phyloP scores from a whole-genome alignment of 1,140 invertebrate species.

The Harlomillsia oculata region DNA sequence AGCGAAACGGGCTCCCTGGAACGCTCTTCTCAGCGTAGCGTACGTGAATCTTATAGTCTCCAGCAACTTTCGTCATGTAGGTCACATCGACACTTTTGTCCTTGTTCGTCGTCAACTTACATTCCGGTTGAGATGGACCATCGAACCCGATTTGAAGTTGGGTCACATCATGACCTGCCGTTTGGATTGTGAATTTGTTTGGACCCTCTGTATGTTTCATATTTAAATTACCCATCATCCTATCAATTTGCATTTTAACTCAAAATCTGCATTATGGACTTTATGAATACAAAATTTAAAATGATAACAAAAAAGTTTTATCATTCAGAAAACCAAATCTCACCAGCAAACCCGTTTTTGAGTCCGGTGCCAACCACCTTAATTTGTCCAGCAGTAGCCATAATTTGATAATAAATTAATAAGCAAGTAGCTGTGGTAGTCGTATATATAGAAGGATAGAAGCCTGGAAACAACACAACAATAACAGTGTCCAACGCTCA shows the following conservation, averaged over 20 bases:
- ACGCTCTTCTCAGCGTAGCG: conserved; percentile 30
- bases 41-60: conserved; percentile 31
- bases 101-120: conserved; percentile 23
- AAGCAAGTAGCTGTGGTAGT: too few species aligned
- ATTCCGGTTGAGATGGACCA: conserved; percentile 28
- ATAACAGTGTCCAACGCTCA: too few species aligned
- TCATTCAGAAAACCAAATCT: not conserved
- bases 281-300: not conserved
- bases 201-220: conserved; percentile 18
- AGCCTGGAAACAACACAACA: too few species aligned
- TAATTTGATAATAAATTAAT: not conserved
- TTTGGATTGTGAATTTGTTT: conserved; percentile 28
- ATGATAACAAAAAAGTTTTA: not conserved
- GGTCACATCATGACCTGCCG: conserved; percentile 23
- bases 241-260: not conserved
- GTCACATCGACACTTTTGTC: conserved; percentile 28
- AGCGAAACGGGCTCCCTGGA: conserved; percentile 27
- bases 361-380: conserved; percentile 22
- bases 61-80: conserved; percentile 25
- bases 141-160: conserved; percentile 18
- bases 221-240: not conserved
- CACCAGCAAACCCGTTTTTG: conserved; percentile 27
- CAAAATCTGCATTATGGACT: too few species aligned
- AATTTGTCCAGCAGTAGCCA: conserved; percentile 14
- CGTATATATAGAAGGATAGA: too few species aligned